These are phyloP conservation scores for Magallana nippona DNA, from an alignment of 2,888 invertebrate species.

Conservation along the genomic window DNA sequence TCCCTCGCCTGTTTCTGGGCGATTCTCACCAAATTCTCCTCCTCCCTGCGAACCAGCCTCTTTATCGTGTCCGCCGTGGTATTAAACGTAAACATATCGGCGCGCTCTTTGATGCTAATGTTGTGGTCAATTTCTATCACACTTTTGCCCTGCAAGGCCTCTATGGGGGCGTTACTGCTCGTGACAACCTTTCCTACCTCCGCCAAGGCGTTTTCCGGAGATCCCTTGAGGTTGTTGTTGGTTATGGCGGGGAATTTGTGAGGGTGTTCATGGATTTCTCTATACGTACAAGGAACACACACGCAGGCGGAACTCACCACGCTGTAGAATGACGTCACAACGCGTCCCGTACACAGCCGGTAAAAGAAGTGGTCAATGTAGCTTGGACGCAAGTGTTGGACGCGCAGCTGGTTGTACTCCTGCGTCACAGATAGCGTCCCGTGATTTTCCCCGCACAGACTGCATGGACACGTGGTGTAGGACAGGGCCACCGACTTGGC, in stretches of 20 bases:
- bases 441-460: conserved; percentile 72
- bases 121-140: conserved; percentile 75
- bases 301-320: conserved; percentile 73
- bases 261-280: conserved; percentile 65
- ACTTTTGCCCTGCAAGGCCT: conserved; percentile 73
- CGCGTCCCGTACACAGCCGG: conserved; percentile 67
- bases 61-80: conserved; percentile 68
- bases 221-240: conserved; percentile 59
- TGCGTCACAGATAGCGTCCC: conserved; percentile 74
- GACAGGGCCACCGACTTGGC: conserved; percentile 72
- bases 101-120: conserved; percentile 67
- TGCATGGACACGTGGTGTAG: conserved; percentile 71
- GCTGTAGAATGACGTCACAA: conserved; percentile 74
- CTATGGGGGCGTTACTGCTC: conserved; percentile 68
- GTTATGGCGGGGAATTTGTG: conserved; percentile 64
- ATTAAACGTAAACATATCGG: conserved; percentile 68
- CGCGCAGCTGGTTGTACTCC: conserved; percentile 69
- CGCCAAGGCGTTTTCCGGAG: conserved; percentile 60
- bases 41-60: conserved; percentile 68
- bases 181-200: conserved; percentile 74
- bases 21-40: conserved; percentile 68
- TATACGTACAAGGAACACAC: conserved; percentile 74
- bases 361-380: conserved; percentile 66
- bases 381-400: conserved; percentile 66
- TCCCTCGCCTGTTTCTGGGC: conserved; percentile 71